Conservation (phyloP, 2,888 invertebrate genomes). For the Chymomyza procnemis region DNA sequence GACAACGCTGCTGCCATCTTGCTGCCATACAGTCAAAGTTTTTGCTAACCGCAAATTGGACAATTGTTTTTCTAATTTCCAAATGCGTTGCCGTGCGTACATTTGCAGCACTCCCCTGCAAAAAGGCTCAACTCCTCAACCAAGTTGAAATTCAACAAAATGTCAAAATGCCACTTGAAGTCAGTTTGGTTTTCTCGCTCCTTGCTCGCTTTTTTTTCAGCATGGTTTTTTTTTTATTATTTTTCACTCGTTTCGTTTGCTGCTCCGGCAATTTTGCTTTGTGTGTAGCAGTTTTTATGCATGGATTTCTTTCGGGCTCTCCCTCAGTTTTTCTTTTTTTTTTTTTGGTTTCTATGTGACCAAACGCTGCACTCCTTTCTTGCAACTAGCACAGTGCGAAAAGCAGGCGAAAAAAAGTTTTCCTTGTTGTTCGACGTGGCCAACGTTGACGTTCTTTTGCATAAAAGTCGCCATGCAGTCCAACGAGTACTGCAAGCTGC, state of each 20-base stretch:
- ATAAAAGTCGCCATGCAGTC: conserved; percentile 7
- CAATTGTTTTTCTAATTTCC: neutral
- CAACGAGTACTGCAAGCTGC: neutral
- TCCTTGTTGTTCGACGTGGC: neutral
- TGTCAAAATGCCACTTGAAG: conserved; percentile 47
- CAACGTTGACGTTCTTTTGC: conserved; percentile 7
- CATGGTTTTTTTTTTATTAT: conserved; percentile 28
- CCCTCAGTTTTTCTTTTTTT: conserved; percentile 21
- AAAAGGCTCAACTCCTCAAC: neutral
- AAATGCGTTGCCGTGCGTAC: neutral
- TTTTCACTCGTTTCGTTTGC: neutral
- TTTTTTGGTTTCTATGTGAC: conserved; percentile 29
- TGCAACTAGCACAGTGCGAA: neutral
- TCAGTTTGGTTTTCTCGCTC: conserved; percentile 22
- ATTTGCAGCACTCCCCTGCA: too few relatives aligned
- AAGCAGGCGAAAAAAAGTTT: neutral
- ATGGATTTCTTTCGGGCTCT: conserved; percentile 16
- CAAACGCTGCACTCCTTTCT: conserved; percentile 16
- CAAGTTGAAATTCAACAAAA: conserved; percentile 41
- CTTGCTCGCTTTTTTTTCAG: neutral
- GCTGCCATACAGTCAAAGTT: neutral
- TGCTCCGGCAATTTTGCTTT: conserved; percentile 25
- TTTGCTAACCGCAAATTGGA: neutral
- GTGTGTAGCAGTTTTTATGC: conserved; percentile 32
- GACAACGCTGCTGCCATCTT: neutral